phyloP scores from a whole-genome alignment of 1,140 invertebrate genomes.

The Thalassaphorura encarpata region DNA sequence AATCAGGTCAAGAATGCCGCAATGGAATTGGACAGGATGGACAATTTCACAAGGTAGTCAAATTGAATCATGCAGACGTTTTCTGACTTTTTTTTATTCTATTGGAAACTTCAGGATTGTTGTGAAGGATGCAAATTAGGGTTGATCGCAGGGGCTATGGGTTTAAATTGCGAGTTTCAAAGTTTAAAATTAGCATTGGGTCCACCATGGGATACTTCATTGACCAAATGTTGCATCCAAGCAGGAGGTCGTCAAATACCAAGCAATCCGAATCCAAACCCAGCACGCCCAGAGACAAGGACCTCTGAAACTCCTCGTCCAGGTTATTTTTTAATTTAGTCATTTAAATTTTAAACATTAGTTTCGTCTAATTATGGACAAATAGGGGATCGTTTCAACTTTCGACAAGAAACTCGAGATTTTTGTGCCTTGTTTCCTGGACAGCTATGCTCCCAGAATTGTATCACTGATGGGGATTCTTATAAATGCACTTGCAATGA shows the following conservation, averaged over 20 bases:
- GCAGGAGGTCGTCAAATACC: slow-evolving; percentile 31
- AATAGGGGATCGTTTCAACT: too few relatives aligned
- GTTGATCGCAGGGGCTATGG: slow-evolving; percentile 40
- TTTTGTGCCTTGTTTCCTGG: slow-evolving; percentile 54
- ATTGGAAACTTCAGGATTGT: slow-evolving; percentile 43
- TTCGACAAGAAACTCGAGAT: slow-evolving; percentile 47
- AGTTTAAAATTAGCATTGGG: slow-evolving; percentile 40
- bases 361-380: too few relatives aligned
- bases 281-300: too few relatives aligned
- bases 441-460: slow-evolving; percentile 61
- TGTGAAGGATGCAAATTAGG: slow-evolving; percentile 49
- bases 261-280: slow-evolving; percentile 3
- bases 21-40: slow-evolving; percentile 33
- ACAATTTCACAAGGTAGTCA: slow-evolving; percentile 37
- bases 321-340: too few relatives aligned
- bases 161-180: slow-evolving; percentile 42
- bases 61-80: background rate
- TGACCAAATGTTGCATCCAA: slow-evolving; percentile 44
- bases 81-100: slow-evolving; percentile 3
- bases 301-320: too few relatives aligned
- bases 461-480: slow-evolving; percentile 53
- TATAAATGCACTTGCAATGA: slow-evolving; percentile 61
- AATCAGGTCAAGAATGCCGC: slow-evolving; percentile 38
- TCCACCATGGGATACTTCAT: slow-evolving; percentile 45
- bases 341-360: too few relatives aligned